phyloP scores from a whole-genome alignment of 2,888 invertebrate species.

The Ochlodes sylvanus region DNA sequence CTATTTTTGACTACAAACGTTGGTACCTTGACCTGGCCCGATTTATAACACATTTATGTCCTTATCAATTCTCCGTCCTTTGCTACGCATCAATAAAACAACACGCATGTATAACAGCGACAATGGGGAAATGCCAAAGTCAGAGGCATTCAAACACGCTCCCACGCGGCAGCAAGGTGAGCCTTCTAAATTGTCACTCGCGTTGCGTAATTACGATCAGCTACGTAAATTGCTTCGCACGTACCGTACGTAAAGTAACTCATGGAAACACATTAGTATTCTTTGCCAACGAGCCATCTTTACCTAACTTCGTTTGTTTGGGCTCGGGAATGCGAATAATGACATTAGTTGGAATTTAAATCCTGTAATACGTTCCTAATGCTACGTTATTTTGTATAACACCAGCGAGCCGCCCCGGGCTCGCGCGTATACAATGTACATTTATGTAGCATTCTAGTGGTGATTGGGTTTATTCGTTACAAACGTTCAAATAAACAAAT shows the following conservation, averaged over 20 bases:
- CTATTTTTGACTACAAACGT: no score
- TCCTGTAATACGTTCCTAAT: background rate
- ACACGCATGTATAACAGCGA: background rate
- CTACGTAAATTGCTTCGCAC: constrained; percentile 22
- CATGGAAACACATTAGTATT: constrained; percentile 21
- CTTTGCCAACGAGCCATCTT: background rate
- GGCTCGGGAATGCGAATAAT: background rate
- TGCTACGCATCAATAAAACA: background rate
- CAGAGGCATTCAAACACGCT: constrained; percentile 70
- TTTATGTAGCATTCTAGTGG: no score
- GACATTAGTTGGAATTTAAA: no score
- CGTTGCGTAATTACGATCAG: constrained; percentile 40
- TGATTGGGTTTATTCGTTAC: no score
- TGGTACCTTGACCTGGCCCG: no score
- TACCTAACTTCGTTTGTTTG: constrained; percentile 4
- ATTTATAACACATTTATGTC: no score
- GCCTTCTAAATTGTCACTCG: constrained; percentile 68
- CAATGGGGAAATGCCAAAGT: constrained; percentile 69
- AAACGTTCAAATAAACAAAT: no score
- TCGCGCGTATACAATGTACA: no score
- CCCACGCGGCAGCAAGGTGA: constrained; percentile 77
- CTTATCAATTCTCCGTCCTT: no score
- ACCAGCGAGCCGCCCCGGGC: no score
- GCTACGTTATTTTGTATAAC: background rate
- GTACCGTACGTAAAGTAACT: constrained; percentile 22